These are phyloP conservation scores for Mesocricetus auratus DNA, from an alignment of 2,113 vertebrate genomes.

Conservation along the genomic window DNA sequence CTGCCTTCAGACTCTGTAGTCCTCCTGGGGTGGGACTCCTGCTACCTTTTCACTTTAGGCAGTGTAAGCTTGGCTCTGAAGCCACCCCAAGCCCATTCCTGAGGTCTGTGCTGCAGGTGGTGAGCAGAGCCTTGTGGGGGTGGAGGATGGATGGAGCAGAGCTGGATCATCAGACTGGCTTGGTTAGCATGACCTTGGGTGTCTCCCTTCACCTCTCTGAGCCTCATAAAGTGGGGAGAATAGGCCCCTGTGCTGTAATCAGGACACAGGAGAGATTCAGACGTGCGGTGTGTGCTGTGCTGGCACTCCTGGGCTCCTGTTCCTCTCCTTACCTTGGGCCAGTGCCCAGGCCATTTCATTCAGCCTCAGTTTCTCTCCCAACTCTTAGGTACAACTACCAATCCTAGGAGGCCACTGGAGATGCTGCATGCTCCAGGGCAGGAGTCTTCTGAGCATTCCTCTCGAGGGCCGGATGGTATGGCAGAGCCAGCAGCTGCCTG, in stretches of 20 bases:
- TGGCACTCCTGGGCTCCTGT: not conserved
- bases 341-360: not conserved
- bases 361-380: not conserved
- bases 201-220: not conserved
- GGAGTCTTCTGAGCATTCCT: not conserved
- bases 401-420: not conserved
- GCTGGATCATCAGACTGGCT: not conserved
- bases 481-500: not conserved
- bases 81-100: not conserved
- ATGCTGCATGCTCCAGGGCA: not conserved
- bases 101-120: not conserved
- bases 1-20: not conserved
- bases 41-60: not conserved
- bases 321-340: not conserved
- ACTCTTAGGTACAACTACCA: not conserved
- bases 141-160: not conserved
- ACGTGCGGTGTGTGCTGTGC: accelerated
- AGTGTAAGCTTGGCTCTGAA: not conserved
- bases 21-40: not conserved
- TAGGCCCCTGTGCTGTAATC: not conserved
- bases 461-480: not conserved
- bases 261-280: not conserved
- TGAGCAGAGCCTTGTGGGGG: not conserved
- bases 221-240: not conserved
- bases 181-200: not conserved